Percentiles rank a stretch among this genome's conserved stretches.
Conservation (phyloP, 2,113 vertebrate genomes). For the Origma solitaria region DNA sequence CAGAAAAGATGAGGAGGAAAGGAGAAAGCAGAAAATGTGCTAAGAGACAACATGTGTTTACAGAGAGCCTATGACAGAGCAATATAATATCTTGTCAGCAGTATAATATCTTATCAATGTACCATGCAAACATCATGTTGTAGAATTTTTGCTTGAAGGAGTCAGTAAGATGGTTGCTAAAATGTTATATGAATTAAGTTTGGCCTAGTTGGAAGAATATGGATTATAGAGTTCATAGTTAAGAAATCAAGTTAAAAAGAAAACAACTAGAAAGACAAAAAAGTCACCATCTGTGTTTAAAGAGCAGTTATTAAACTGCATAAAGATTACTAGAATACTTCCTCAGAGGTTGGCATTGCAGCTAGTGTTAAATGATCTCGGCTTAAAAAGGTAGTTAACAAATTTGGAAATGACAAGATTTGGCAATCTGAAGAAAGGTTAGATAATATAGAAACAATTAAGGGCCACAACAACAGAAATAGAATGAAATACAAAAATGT, state of each 20-base stretch:
- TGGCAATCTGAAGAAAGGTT: background rate
- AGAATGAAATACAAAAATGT: background rate
- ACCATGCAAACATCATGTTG: background rate
- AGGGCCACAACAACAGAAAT: background rate
- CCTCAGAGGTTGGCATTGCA: background rate
- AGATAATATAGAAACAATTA: background rate
- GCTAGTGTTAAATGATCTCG: background rate
- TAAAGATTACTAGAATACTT: background rate
- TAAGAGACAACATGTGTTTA: background rate
- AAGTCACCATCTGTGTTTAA: background rate
- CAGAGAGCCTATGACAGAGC: background rate
- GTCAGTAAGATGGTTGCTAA: background rate
- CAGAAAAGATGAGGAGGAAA: background rate
- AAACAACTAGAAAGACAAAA: background rate
- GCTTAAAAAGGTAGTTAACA: background rate
- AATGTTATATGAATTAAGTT: background rate
- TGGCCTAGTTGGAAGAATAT: background rate
- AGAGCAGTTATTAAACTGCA: background rate
- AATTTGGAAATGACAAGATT: background rate
- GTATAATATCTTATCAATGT: background rate
- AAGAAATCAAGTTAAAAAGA: background rate
- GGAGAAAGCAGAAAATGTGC: background rate
- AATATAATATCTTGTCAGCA: background rate
- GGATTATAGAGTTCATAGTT: background rate
- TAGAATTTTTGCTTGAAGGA: background rate